Base-by-base conservation (phyloP, 2,888 invertebrate species). In the Scrobipalpa atriplicella region DNA sequence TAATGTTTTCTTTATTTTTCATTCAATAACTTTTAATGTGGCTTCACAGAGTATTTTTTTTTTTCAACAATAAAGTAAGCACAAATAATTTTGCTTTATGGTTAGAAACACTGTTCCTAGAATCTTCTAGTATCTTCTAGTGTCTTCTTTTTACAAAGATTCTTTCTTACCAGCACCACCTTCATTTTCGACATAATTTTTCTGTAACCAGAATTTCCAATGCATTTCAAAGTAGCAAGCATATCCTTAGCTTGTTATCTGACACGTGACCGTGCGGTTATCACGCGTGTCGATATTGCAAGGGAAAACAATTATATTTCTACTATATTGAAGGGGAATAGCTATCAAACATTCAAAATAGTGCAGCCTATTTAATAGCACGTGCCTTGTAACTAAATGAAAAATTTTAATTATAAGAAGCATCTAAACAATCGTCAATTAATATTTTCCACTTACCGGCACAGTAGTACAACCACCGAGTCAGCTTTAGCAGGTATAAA, bases 401-500 rank as follows among this genome's bases (percentile, higher is more conserved):
- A n/a, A n/a, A n/a, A n/a, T n/a, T n/a, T n/a, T n/a, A n/a, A n/a
- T 29, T 29, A 29, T 3, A 29, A 29, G 2, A 29, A 29, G 2
- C 29, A 2, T 29, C 29, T 3, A 29, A 29, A 29, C 29, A 5
- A n/a, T 29, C 5, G 29, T 29, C 29, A 29, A 64, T 19, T 54
- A 8, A 29, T 56, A 9, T 9, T 19, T 21, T 56, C 11, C 13
- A 78, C 86, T 82, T 76, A 94, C 94, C 99, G 95, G 83, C 99
- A 99, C 3, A 99, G 94, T 66, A 99, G 92, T 1, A 99, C 99
- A 16, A 99, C 99, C 66, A 99, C 99, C 0, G 99, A 99, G 88
- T 99, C 99, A 0, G 99, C 99, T 90, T 99, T 99, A 36, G 99
- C 99, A 0, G 99, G 99, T 80, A 99, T 99, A 84, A 99, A 99